A percentile compares a stretch with the other conserved stretches of the same genome.
These are phyloP conservation scores for Leucophenga montana DNA, from an alignment of 2,888 invertebrate genomes.

Conservation along the genomic window DNA sequence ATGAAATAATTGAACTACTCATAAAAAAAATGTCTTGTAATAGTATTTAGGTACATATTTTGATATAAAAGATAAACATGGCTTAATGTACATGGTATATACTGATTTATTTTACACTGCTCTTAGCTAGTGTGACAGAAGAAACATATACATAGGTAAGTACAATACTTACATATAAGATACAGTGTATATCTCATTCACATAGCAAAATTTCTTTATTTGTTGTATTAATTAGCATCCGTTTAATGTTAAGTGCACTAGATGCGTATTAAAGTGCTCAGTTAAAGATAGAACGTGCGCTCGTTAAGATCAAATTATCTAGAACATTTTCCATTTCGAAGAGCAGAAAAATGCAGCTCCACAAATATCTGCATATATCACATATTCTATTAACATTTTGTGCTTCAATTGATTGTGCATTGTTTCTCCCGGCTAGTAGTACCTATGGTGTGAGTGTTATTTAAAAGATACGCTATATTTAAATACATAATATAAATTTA, in stretches of 20 bases:
- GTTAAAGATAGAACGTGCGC: not conserved
- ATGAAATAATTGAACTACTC: not conserved
- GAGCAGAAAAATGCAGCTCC: not conserved
- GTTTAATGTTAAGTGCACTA: not conserved
- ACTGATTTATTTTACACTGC: no score
- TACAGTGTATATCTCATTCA: no score
- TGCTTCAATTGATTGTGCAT: not conserved
- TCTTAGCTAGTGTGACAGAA: no score
- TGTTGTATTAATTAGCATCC: not conserved
- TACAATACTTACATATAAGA: no score
- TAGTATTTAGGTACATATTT: no score
- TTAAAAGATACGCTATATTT: not conserved
- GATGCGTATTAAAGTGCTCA: not conserved
- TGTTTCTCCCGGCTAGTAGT: constrained; percentile 63
- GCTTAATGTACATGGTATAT: no score
- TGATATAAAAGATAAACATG: no score
- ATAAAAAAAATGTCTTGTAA: no score
- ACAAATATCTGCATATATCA: not conserved
- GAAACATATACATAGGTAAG: no score
- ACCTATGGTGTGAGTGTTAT: constrained; percentile 67
- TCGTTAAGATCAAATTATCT: not conserved
- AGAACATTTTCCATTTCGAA: not conserved
- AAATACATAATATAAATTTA: not conserved
- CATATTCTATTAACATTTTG: not conserved
- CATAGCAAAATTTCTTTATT: not conserved